Base-by-base conservation (phyloP, 1,140 invertebrate genomes). In the Drosophila ohnishii region DNA sequence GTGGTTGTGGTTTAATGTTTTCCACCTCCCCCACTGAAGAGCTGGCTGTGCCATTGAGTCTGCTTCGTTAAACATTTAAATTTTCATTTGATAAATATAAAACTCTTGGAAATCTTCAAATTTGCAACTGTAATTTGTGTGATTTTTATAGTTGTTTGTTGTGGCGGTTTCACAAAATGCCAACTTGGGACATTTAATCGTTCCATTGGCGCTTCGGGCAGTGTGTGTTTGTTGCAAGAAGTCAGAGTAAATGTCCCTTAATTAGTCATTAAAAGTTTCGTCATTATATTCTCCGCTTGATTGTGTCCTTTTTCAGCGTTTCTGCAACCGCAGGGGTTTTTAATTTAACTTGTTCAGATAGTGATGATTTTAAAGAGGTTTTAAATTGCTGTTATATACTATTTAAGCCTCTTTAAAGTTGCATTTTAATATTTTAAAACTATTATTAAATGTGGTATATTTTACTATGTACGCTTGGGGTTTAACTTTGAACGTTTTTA, bases 231-330 rank as follows among this genome's bases (percentile, higher is more conserved):
- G 62, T 61, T 42, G 48, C 40, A 40, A 37, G 48, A 32, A 47
- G 51, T 48, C 51, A 35, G 44, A 40, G 55, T 28, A 53, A 60
- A 77, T 71, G 55, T 48, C 34, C 47, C 63, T 69, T 86, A 85
- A 85, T 86, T 80, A 81, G 77, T 80, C 76, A 81, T 86, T 81
- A 81, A 86, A 85, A 82, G 70, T 82, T 82, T 75, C 13, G 44
- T 55, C 63, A 83, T 81, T 81, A 83, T 83, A 60, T 78, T 48
- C 50, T 13, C 55, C 32, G 45, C 51, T 51, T 40, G 48, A 73
- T 78, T 65, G 64, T 70, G 16, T 13, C 42, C 35, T 44, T 34
- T 66, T 39, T 53, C 47, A 44, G 30, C 11, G 25, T 22, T 53
- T 40, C 16, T 42, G 48, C 48, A 14, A 37, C 64, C 71, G 28